Evolutionary conservation across 2,888 invertebrate species (phyloP).

Genomic region (Cecidostiba fungosa): DNA sequence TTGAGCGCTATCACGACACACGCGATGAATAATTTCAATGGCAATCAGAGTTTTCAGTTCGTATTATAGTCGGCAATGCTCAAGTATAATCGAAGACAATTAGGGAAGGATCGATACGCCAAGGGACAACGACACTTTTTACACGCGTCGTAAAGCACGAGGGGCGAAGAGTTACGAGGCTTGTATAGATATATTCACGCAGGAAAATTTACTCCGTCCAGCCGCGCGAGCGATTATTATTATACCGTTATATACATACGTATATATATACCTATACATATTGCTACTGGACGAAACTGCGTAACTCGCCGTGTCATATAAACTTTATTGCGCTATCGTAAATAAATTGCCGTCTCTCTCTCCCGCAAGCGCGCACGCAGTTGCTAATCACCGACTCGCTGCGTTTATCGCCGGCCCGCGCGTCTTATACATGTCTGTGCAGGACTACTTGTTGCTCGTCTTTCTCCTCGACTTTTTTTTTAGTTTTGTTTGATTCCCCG

Average conservation of each 20-base stretch:
- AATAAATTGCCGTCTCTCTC: conserved; percentile 43
- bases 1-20: neutral
- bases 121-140: conserved; percentile 6
- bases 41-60: neutral
- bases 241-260: conserved; percentile 31
- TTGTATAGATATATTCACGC: conserved; percentile 3
- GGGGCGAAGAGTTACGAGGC: conserved; percentile 18
- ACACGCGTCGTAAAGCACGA: conserved; percentile 23
- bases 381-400: conserved; percentile 35
- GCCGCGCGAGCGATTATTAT: conserved; percentile 37
- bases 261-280: neutral
- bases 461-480: neutral
- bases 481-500: neutral
- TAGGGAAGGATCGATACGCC: conserved; percentile 1
- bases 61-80: neutral
- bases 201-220: conserved; percentile 38
- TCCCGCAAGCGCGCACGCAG: neutral
- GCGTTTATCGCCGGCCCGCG: neutral
- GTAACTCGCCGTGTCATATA: conserved; percentile 37
- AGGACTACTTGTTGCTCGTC: conserved; percentile 44
- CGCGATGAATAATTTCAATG: neutral
- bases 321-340: conserved; percentile 54
- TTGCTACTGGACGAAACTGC: conserved; percentile 13
- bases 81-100: neutral
- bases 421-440: conserved; percentile 20